These are phyloP conservation scores for Peromyscus melanophrys DNA, from an alignment of 2,797 vertebrate genomes.

Conservation along the genomic window DNA sequence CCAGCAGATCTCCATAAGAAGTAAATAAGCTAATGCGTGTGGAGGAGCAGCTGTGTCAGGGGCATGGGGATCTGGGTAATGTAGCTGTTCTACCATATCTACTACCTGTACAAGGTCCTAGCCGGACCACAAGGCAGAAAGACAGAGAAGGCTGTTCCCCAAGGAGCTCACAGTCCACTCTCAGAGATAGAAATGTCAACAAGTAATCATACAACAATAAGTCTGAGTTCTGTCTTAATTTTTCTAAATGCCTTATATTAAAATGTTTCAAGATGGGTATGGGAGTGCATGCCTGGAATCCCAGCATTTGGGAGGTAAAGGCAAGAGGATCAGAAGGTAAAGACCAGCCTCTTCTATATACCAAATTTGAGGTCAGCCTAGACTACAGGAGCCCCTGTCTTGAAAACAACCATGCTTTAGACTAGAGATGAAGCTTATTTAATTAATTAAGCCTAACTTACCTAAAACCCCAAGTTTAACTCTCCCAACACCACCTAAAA, in stretches of 20 bases:
- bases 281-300: background rate
- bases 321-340: background rate
- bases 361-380: background rate
- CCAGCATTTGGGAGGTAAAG: background rate
- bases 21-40: background rate
- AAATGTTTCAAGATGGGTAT: background rate
- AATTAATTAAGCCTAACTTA: background rate
- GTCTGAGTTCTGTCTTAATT: background rate
- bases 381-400: background rate
- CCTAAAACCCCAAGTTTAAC: background rate
- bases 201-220: background rate
- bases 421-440: background rate
- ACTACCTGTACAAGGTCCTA: background rate
- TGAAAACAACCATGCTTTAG: background rate
- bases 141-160: background rate
- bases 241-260: slow-evolving; percentile 30
- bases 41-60: background rate
- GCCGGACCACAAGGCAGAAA: background rate
- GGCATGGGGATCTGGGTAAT: background rate
- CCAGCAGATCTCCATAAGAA: background rate
- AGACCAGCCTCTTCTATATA: background rate
- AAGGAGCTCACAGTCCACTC: background rate
- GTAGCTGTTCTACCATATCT: background rate
- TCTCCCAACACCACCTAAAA: background rate
- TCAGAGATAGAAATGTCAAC: background rate